phyloP scores from a whole-genome alignment of 2,888 invertebrate genomes.

The Diplazon laetatorius region DNA sequence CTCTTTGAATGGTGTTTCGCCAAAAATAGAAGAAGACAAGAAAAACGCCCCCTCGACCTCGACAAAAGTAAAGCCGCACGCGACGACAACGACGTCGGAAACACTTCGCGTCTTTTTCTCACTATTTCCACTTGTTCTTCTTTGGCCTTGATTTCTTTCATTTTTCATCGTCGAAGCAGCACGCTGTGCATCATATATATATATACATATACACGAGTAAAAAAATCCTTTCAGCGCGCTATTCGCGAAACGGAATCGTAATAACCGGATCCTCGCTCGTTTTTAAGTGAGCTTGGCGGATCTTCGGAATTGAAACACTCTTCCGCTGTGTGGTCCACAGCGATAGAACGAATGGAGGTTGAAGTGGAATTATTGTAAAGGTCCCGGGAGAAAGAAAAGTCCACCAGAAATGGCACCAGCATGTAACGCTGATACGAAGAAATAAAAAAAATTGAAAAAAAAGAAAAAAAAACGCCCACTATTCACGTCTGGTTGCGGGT shows the following conservation, averaged over 20 bases:
- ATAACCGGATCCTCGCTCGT: conserved; percentile 43
- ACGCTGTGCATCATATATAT: not conserved
- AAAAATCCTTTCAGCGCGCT: conserved; percentile 23
- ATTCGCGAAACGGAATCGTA: conserved; percentile 67
- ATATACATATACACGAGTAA: not conserved
- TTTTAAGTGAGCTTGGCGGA: conserved; percentile 59
- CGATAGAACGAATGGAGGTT: not conserved
- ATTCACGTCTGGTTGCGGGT: not conserved
- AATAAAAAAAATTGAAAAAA: not conserved
- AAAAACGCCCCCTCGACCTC: conserved; percentile 34
- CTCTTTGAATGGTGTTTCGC: conserved; percentile 10
- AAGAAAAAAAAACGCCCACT: not conserved
- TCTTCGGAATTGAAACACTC: conserved; percentile 66
- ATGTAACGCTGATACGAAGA: not conserved
- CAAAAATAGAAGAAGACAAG: conserved; percentile 38
- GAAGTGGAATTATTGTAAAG: not conserved
- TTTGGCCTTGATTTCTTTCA: conserved; percentile 39
- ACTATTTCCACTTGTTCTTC: conserved; percentile 32
- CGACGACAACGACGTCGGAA: conserved; percentile 29
- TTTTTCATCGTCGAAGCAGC: conserved; percentile 27
- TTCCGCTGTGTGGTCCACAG: conserved; percentile 1
- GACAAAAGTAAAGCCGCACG: conserved; percentile 7
- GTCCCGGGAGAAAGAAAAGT: not conserved
- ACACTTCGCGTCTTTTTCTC: conserved; percentile 28
- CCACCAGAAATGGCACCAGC: not conserved